Conservation (phyloP, 1,140 invertebrate species). For the Drosophila subpulchrella region DNA sequence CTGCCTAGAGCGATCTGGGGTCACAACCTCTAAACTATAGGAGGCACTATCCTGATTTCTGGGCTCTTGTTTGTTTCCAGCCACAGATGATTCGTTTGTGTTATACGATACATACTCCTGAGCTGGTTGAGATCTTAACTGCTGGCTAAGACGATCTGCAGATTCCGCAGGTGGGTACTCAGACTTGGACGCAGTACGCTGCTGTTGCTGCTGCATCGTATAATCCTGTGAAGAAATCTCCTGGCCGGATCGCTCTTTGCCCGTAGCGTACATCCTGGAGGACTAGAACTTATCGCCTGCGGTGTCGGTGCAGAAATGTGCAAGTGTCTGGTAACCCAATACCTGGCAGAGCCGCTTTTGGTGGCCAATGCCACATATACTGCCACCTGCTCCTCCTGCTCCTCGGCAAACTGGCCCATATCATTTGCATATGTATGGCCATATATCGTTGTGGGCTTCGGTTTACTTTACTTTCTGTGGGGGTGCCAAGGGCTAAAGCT, state of each 20-base stretch:
- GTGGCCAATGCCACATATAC: conserved; percentile 40
- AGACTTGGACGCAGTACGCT: neutral
- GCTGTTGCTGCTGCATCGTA: neutral
- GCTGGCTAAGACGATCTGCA: conserved; percentile 16
- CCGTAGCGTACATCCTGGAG: conserved; percentile 43
- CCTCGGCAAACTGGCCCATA: conserved; percentile 50
- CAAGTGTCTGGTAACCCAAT: conserved; percentile 80
- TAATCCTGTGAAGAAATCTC: conserved; percentile 11
- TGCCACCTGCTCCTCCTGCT: conserved; percentile 13
- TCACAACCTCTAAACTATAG: neutral
- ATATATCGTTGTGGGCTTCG: conserved; percentile 33
- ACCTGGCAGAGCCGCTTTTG: conserved; percentile 43
- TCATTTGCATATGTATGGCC: conserved; percentile 74
- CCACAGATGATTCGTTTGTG: neutral
- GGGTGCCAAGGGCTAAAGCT: conserved; percentile 10
- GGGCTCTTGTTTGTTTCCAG: neutral
- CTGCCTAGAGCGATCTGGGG: conserved; percentile 24
- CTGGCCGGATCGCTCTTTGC: conserved; percentile 13
- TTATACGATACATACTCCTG: neutral
- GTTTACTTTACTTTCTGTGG: neutral
- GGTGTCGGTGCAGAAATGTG: conserved; percentile 81
- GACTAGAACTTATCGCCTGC: conserved; percentile 67
- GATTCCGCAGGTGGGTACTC: neutral
- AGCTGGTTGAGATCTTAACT: neutral
- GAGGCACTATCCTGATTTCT: conserved; percentile 1